Conservation (phyloP, 2,888 invertebrate species). For the Tachina grossa region DNA sequence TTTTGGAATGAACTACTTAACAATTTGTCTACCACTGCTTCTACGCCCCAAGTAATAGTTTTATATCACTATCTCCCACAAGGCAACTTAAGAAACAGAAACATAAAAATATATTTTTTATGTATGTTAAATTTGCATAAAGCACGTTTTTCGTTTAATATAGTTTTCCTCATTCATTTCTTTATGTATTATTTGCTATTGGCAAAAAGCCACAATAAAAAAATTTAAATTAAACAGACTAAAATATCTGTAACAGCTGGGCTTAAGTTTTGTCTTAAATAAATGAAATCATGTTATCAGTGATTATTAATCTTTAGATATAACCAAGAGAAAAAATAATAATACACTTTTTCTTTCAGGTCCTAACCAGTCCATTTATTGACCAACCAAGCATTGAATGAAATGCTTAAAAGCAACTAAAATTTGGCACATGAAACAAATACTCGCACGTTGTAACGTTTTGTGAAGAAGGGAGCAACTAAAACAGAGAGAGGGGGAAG, state of each 20-base stretch:
- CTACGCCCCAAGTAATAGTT: constrained; percentile 10
- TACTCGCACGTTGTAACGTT: background rate
- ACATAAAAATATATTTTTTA: background rate
- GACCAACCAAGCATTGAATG: constrained; percentile 1
- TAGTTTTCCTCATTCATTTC: constrained; percentile 57
- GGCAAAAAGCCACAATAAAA: constrained; percentile 40
- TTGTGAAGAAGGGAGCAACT: background rate
- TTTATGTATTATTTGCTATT: constrained; percentile 39
- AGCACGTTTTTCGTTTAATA: constrained; percentile 66
- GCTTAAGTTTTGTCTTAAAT: constrained; percentile 45
- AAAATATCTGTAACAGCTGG: constrained; percentile 60
- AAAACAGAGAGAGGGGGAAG: no score
- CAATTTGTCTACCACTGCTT: constrained; percentile 1
- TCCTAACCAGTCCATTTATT: background rate
- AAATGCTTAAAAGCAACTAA: background rate
- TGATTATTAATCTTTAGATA: constrained; percentile 48
- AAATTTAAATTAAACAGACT: constrained; percentile 21
- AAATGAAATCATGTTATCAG: constrained; percentile 59
- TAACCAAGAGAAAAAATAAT: background rate
- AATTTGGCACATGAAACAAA: constrained; percentile 17
- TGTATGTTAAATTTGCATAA: constrained; percentile 53
- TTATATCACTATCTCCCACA: constrained; percentile 55
- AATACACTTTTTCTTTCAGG: constrained; percentile 47
- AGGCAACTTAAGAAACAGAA: constrained; percentile 44
- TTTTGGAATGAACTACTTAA: background rate